Evolutionary conservation across 1,140 invertebrate species (phyloP).

Genomic region (Cyclina sinensis): DNA sequence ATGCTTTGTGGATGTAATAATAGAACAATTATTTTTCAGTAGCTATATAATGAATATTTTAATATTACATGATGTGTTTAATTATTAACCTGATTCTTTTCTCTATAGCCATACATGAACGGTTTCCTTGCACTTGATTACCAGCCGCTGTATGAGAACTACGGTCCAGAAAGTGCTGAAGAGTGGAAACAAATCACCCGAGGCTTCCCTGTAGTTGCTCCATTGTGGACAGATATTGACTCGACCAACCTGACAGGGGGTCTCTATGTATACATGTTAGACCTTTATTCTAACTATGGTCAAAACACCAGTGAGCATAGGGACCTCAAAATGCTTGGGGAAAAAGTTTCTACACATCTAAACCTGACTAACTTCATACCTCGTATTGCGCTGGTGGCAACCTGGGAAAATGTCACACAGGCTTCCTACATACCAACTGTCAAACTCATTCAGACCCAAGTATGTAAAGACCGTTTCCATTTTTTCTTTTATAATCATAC

Average conservation of each 20-base stretch:
- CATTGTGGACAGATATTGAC: constrained; percentile 29
- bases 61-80: neutral
- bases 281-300: neutral
- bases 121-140: constrained; percentile 17
- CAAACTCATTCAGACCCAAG: neutral
- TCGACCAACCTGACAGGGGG: neutral
- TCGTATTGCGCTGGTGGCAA: constrained; percentile 6
- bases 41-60: neutral
- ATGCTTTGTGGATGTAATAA: no score
- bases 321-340: neutral
- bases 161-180: neutral
- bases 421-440: neutral
- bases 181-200: neutral
- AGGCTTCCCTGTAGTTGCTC: neutral
- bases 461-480: no score
- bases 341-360: neutral
- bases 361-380: constrained; percentile 10
- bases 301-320: neutral
- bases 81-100: neutral
- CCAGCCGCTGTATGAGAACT: neutral
- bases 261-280: constrained; percentile 8
- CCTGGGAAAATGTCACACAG: constrained; percentile 30
- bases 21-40: no score
- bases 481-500: no score
- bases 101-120: constrained; percentile 13